Conservation (phyloP, 2,113 vertebrate genomes). For the Puffinus mauretanicus region DNA sequence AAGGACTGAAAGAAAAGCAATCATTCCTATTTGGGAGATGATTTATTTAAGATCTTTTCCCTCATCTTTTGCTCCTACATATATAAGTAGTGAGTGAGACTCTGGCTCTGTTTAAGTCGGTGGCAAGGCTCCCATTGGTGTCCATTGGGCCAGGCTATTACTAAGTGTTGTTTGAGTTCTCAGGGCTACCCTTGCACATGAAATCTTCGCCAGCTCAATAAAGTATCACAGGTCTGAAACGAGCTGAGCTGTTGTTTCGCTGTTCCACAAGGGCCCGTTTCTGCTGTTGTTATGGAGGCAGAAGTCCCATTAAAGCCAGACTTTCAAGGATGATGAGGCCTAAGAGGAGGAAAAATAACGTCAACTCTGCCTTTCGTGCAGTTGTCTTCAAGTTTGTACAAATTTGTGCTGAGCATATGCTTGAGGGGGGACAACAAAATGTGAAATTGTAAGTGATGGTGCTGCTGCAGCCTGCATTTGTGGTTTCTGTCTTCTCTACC, state of each 20-base stretch:
- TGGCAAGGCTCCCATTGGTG: constrained; percentile 9
- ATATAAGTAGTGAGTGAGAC: constrained; percentile 21
- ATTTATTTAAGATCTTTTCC: constrained; percentile 72
- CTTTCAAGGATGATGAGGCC: background rate
- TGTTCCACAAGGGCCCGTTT: background rate
- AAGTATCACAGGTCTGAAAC: background rate
- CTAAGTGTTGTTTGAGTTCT: background rate
- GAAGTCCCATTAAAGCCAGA: background rate
- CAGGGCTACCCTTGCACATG: background rate
- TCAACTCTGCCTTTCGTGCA: background rate
- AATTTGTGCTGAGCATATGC: background rate
- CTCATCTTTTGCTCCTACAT: constrained; percentile 58
- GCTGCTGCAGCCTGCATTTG: background rate
- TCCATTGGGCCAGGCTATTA: background rate
- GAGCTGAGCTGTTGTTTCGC: background rate
- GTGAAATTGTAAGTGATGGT: background rate
- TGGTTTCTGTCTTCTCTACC: background rate
- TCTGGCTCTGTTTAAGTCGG: background rate
- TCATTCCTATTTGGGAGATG: constrained; percentile 71
- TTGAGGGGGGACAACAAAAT: background rate
- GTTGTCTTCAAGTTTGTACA: background rate
- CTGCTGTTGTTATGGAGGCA: background rate
- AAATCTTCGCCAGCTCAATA: constrained; percentile 21
- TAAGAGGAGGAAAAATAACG: background rate
- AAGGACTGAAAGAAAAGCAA: constrained; percentile 70